Conservation (phyloP, 1,140 invertebrate species). For the Papilio aristodemus region DNA sequence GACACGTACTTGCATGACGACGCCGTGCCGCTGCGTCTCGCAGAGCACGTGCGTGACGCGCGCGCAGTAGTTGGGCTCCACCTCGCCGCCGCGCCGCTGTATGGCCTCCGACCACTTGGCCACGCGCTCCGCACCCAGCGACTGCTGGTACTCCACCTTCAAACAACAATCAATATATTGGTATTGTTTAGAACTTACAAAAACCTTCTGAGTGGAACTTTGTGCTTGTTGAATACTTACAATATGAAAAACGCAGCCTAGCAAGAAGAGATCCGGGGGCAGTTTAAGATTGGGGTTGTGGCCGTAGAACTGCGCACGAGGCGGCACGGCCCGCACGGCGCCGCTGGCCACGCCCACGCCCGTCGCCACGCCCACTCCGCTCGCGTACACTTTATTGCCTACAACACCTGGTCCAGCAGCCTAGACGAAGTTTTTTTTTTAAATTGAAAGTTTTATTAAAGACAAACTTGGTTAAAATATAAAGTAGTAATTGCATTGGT, state of each 20-base stretch:
- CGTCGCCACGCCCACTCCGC: slow-evolving; percentile 19
- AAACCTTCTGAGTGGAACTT: not conserved
- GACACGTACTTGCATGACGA: slow-evolving; percentile 86
- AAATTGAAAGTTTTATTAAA: too few species aligned
- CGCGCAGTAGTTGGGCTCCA: slow-evolving; percentile 90
- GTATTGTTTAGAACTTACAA: too few species aligned
- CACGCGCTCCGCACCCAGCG: slow-evolving; percentile 82
- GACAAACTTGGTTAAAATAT: too few species aligned
- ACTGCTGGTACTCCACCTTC: slow-evolving; percentile 73
- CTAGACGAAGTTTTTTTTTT: not conserved
- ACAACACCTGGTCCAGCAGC: slow-evolving; percentile 13
- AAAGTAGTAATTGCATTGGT: too few species aligned
- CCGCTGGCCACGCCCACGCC: slow-evolving; percentile 53
- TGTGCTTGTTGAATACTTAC: slow-evolving; percentile 65
- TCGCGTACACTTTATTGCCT: slow-evolving; percentile 30
- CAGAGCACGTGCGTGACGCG: slow-evolving; percentile 95
- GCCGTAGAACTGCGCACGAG: slow-evolving; percentile 89
- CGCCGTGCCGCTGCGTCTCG: slow-evolving; percentile 92
- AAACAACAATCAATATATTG: slow-evolving; percentile 4
- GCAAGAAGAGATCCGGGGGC: slow-evolving; percentile 91
- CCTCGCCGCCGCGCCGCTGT: slow-evolving; percentile 92
- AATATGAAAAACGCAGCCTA: slow-evolving; percentile 96
- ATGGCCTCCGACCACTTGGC: slow-evolving; percentile 91
- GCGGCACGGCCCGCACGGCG: slow-evolving; percentile 79
- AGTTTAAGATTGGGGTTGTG: slow-evolving; percentile 93